These are phyloP conservation scores for Conus betulinus DNA, from an alignment of 1,140 invertebrate genomes.

Conservation along the genomic window DNA sequence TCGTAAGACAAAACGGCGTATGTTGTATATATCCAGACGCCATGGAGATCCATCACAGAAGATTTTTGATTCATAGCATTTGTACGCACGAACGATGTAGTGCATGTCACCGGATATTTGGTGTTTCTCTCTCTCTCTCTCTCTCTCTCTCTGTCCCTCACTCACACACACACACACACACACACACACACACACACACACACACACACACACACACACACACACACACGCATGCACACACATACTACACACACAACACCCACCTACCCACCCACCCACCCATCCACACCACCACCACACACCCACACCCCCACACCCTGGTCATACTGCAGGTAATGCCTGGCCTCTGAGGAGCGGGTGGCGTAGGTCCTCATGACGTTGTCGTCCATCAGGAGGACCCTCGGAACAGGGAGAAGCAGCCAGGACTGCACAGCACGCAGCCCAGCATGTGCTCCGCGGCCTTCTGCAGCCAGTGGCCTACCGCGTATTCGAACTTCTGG, in stretches of 20 bases:
- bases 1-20: too few species aligned
- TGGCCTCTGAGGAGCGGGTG: slow-evolving; percentile 77
- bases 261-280: background rate
- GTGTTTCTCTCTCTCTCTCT: too few species aligned
- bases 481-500: slow-evolving; percentile 82
- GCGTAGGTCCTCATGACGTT: slow-evolving; percentile 81
- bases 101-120: too few species aligned
- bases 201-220: too few species aligned
- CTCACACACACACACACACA: too few species aligned
- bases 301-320: slow-evolving; percentile 73
- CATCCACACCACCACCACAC: background rate
- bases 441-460: slow-evolving; percentile 82
- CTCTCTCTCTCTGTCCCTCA: too few species aligned
- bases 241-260: background rate
- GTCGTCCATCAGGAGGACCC: slow-evolving; percentile 81
- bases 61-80: too few species aligned
- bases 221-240: too few species aligned
- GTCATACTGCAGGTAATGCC: slow-evolving; percentile 81
- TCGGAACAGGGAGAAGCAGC: slow-evolving; percentile 81
- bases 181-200: too few species aligned
- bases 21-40: too few species aligned
- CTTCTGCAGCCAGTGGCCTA: slow-evolving; percentile 83
- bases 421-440: slow-evolving; percentile 81
- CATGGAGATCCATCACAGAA: too few species aligned
- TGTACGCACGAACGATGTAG: too few species aligned